These are phyloP conservation scores for Aplysia californica DNA, from an alignment of 1,140 invertebrate genomes.

Conservation along the genomic window DNA sequence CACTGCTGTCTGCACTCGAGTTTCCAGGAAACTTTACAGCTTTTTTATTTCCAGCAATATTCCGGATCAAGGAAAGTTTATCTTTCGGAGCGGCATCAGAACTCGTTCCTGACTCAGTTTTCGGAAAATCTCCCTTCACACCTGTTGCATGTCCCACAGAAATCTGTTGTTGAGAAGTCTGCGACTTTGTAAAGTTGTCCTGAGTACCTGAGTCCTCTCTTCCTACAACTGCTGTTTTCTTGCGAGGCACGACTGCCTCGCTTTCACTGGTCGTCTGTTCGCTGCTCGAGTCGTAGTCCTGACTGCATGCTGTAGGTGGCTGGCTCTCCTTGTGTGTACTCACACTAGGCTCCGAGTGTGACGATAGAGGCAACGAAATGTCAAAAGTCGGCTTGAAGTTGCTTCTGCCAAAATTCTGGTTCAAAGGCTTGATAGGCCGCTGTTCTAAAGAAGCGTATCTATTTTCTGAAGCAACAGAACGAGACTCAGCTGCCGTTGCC, in stretches of 20 bases:
- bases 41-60: constrained; percentile 13
- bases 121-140: neutral
- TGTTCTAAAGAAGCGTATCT: neutral
- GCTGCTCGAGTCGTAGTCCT: constrained; percentile 50
- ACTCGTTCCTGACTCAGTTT: neutral
- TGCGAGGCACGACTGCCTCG: neutral
- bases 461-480: too few species aligned
- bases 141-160: too few species aligned
- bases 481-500: too few species aligned
- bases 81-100: neutral
- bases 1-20: neutral
- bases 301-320: constrained; percentile 47
- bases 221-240: neutral
- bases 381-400: neutral
- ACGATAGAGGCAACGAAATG: constrained; percentile 39
- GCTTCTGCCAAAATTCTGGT: constrained; percentile 36
- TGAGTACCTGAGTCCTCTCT: too few species aligned
- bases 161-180: neutral
- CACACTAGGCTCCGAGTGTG: constrained; percentile 44
- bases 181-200: too few species aligned
- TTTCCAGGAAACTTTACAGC: neutral
- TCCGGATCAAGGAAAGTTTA: constrained; percentile 20
- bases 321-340: constrained; percentile 37
- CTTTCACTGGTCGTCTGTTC: constrained; percentile 18
- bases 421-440: constrained; percentile 39